Base-by-base conservation (phyloP, 23 tunicate genomes). In the Halocynthia aurantium region DNA sequence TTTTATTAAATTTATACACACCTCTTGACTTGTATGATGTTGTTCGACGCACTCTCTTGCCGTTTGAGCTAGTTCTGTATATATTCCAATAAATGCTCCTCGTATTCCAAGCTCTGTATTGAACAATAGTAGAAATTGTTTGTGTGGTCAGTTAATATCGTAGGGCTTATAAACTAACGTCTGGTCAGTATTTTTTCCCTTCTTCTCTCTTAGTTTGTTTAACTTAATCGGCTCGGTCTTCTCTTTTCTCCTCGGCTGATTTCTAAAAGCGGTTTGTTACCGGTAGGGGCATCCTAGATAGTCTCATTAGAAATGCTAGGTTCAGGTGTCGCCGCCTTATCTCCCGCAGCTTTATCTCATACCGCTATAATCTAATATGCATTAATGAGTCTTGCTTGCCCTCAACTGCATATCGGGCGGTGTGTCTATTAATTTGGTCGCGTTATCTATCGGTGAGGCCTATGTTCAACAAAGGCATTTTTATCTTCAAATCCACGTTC, bases 161-260 rank as follows among this genome's bases (percentile, higher is more conserved):
- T 70, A 20, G 53, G 10, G 55, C 55, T 50, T 51, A 9, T 70
- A 70, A 52, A 54, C 31, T 22, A 55, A 6, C 10, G 19, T 20
- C 22, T 54, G 78, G 51, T 62, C 78, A 54, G 55, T 74, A 54
- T 74, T 74, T 74, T 50, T 74, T 54, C 78, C 64, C 78, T 53
- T 65, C 6, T 54, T 53, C 78, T 62, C 78, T 20, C 31, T 74
- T 74, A 64, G 78, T 54, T 74, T 74, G 78, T 74, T 74, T 74
- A 44, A 74, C 56, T 64, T 52, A 53, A 56, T 56, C 78, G 78
- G 44, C 44, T 54, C 64, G 1, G 52, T 51, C 75, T 53, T 50
- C 55, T 51, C 55, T 70, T 10, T 10, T 22, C 64, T 74, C 78
- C 56, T 64, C 62, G 44, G 44, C 64, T 50, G 15, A 13, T 44